phyloP scores from a whole-genome alignment of 2,888 invertebrate genomes.

The Mythimna lalbum region DNA sequence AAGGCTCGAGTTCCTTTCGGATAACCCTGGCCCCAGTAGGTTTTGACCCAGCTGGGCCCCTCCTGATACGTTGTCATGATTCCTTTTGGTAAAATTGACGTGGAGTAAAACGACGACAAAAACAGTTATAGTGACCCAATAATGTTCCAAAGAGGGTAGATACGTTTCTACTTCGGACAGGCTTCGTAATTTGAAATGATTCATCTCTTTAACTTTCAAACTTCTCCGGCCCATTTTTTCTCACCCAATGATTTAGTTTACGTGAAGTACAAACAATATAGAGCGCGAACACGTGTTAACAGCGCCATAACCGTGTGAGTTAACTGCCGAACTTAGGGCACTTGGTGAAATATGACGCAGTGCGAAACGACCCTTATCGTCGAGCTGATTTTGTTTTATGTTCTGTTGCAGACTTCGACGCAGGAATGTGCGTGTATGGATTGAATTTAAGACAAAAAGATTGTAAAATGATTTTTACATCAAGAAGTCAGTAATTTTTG shows the following conservation, averaged over 20 bases:
- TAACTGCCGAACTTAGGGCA: conserved; percentile 90
- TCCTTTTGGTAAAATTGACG: neutral
- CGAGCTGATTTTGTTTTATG: conserved; percentile 79
- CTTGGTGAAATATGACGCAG: conserved; percentile 89
- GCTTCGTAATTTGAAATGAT: conserved; percentile 9
- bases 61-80: too few relatives aligned
- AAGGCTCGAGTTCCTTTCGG: too few relatives aligned
- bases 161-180: too few relatives aligned
- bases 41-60: too few relatives aligned
- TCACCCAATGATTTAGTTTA: conserved; percentile 79
- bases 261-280: conserved; percentile 82
- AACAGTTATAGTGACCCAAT: neutral
- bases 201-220: conserved; percentile 53
- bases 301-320: conserved; percentile 86
- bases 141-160: neutral
- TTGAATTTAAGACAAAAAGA: conserved; percentile 1
- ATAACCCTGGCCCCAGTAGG: too few relatives aligned
- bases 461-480: neutral
- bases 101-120: neutral
- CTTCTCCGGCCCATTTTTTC: conserved; percentile 73
- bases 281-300: conserved; percentile 89
- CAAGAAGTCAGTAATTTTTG: neutral
- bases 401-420: conserved; percentile 35
- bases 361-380: conserved; percentile 83
- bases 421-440: conserved; percentile 7